Conservation (phyloP, 35 echinoderm and acorn worm genomes). For the Lytechinus variegatus region DNA sequence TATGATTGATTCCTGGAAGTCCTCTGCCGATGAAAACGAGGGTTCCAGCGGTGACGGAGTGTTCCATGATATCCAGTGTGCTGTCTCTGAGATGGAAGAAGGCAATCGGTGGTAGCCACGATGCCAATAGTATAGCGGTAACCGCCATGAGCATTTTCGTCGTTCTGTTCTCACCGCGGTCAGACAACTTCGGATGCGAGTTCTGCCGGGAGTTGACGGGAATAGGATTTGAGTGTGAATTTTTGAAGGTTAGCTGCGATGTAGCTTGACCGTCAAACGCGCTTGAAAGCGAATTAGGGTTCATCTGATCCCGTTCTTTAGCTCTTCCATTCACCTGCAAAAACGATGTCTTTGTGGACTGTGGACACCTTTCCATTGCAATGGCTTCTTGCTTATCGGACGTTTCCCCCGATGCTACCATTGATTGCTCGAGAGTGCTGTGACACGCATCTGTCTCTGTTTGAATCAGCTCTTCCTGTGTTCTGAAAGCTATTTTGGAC, state of each 20-base stretch:
- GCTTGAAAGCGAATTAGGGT: neutral
- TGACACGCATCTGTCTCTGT: neutral
- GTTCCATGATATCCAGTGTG: slow-evolving; percentile 9
- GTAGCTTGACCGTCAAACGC: neutral
- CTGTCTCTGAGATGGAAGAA: slow-evolving; percentile 46
- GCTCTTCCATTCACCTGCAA: neutral
- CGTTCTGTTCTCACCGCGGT: slow-evolving; percentile 38
- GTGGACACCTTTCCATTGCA: neutral
- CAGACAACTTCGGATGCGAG: neutral
- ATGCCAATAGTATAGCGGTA: slow-evolving; percentile 29
- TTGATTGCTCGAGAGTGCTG: neutral
- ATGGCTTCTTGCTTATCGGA: neutral
- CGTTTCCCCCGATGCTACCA: neutral
- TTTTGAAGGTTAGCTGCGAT: neutral
- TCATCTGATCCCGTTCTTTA: neutral
- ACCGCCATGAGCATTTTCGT: slow-evolving; percentile 48
- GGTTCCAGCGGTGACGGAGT: neutral
- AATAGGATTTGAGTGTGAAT: neutral
- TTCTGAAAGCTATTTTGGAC: neutral
- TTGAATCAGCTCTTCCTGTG: neutral
- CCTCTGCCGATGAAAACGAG: slow-evolving; percentile 33
- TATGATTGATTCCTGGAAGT: slow-evolving; percentile 27
- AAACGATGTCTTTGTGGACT: neutral
- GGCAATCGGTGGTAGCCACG: slow-evolving; percentile 32
- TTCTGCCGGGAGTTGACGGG: neutral